Percentiles rank a stretch among this genome's conserved stretches.
phyloP scores from a whole-genome alignment of 1,140 invertebrate genomes.

The Drosophila kikkawai region DNA sequence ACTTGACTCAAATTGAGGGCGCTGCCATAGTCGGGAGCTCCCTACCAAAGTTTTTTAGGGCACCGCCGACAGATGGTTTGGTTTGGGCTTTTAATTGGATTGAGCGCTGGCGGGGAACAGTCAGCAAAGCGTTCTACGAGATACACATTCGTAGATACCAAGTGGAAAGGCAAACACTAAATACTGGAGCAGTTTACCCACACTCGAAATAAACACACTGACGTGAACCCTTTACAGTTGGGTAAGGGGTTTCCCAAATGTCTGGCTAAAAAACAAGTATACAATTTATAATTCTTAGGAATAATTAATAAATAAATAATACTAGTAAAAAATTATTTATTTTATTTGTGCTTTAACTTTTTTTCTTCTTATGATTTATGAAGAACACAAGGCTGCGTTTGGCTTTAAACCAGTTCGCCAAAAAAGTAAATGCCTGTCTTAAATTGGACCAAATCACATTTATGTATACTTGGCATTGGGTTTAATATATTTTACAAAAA shows the following conservation, averaged over 20 bases:
- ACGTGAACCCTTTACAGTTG: constrained; percentile 9
- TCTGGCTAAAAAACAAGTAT: background rate
- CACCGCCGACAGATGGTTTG: constrained; percentile 40
- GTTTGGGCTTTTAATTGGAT: constrained; percentile 62
- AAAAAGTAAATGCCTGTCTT: constrained; percentile 10
- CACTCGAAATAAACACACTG: constrained; percentile 22
- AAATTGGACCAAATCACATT: constrained; percentile 7
- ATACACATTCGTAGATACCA: constrained; percentile 22
- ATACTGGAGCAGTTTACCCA: constrained; percentile 16
- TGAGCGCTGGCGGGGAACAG: constrained; percentile 32
- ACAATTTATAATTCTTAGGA: background rate
- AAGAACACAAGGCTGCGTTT: background rate
- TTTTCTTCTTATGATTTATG: constrained; percentile 1
- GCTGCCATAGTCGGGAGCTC: constrained; percentile 12
- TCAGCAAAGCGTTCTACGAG: constrained; percentile 37
- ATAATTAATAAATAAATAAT: background rate
- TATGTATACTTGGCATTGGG: background rate
- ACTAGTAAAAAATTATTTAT: background rate
- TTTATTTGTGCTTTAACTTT: background rate
- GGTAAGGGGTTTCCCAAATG: constrained; percentile 6
- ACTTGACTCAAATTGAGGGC: constrained; percentile 70
- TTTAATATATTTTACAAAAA: background rate
- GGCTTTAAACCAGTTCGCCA: constrained; percentile 9
- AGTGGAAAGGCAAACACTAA: constrained; percentile 46
- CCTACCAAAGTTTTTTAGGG: constrained; percentile 38